Percentiles rank a stretch among this genome's conserved stretches.
Conservation (phyloP, 2,113 vertebrate genomes). For the Bubalus kerabau region DNA sequence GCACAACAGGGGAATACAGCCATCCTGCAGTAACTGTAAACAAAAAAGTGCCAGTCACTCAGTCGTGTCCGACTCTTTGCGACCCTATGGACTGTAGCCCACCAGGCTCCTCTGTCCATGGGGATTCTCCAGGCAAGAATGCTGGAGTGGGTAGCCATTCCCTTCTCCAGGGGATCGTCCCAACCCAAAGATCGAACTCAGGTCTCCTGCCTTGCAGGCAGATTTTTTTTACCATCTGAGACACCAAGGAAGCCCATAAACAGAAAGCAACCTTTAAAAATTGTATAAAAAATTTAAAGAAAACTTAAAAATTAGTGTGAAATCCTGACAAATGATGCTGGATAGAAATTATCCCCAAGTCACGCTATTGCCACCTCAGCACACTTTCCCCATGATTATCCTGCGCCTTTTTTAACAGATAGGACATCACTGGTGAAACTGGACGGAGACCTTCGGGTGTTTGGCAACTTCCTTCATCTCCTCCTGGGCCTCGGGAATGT, state of each 20-base stretch:
- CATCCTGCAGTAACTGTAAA: background rate
- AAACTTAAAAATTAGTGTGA: background rate
- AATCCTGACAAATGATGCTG: background rate
- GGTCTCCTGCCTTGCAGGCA: background rate
- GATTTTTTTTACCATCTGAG: background rate
- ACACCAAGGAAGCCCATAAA: background rate
- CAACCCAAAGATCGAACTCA: background rate
- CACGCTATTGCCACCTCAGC: background rate
- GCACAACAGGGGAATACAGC: too few relatives aligned
- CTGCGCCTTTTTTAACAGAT: background rate
- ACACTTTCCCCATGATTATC: background rate
- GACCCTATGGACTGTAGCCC: background rate
- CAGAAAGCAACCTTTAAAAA: background rate
- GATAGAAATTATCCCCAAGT: background rate
- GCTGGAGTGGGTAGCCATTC: background rate
- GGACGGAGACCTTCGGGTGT: slow-evolving; percentile 93
- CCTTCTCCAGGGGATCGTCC: background rate
- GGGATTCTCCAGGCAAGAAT: background rate
- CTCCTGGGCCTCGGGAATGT: slow-evolving; percentile 87
- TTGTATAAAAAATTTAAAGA: accelerated
- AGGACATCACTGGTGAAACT: background rate
- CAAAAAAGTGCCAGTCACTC: background rate
- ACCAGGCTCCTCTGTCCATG: background rate
- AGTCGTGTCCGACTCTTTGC: background rate
- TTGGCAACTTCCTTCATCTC: slow-evolving; percentile 94